These are phyloP conservation scores for Rhinoraja longicauda DNA, from an alignment of 2,797 vertebrate genomes.

Conservation along the genomic window DNA sequence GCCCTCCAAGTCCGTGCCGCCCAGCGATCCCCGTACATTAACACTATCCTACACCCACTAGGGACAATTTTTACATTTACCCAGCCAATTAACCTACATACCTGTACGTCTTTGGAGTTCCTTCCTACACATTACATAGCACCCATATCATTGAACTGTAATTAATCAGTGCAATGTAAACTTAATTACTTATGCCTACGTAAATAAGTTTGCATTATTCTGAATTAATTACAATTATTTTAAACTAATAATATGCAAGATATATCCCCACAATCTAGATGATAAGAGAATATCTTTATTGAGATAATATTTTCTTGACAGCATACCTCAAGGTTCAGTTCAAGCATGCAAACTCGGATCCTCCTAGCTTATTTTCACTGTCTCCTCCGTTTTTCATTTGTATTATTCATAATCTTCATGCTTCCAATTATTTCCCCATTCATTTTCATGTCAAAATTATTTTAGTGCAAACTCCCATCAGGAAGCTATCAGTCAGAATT, in stretches of 20 bases:
- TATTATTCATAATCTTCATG: neutral
- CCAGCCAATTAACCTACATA: no score
- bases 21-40: no score
- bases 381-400: neutral
- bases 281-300: neutral
- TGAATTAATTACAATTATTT: neutral
- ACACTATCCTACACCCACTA: no score
- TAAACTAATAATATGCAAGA: neutral
- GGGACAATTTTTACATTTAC: no score
- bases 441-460: neutral
- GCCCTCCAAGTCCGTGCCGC: no score
- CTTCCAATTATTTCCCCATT: neutral
- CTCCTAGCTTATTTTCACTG: neutral
- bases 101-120: no score
- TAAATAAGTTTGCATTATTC: neutral
- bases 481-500: neutral
- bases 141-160: no score
- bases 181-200: neutral
- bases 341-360: neutral
- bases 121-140: neutral
- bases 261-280: no score
- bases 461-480: neutral
- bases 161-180: no score
- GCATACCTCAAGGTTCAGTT: neutral
- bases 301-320: neutral